A percentile compares a stretch with the other conserved stretches of the same genome.
Conservation (phyloP, 2,888 invertebrate genomes). For the Oxytorus armatus region DNA sequence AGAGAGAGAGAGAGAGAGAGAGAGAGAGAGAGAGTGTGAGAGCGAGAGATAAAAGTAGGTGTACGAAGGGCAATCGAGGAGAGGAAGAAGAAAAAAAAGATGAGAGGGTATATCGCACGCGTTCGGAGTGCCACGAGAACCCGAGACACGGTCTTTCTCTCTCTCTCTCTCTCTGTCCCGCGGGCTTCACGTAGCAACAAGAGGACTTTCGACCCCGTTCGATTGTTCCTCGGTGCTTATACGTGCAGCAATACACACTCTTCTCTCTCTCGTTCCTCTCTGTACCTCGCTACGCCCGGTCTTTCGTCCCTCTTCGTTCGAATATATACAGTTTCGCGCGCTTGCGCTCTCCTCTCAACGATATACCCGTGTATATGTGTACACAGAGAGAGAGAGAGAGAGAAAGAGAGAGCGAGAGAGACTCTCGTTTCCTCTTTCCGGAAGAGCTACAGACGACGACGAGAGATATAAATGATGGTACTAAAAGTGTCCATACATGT, state of each 20-base stretch:
- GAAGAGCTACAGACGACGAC: constrained; percentile 33
- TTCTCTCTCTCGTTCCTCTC: constrained; percentile 37
- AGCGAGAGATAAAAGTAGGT: too few species aligned
- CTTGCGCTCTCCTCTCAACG: constrained; percentile 41
- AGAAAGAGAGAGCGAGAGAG: too few species aligned
- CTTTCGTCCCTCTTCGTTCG: constrained; percentile 47
- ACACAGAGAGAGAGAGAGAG: background rate
- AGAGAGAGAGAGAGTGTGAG: constrained; percentile 26
- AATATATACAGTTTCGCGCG: constrained; percentile 51
- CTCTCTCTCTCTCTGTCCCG: background rate
- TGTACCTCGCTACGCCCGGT: constrained; percentile 23
- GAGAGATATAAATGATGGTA: constrained; percentile 23
- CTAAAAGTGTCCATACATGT: constrained; percentile 3
- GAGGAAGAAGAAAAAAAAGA: too few species aligned
- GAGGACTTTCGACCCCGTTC: constrained; percentile 79
- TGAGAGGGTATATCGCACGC: constrained; percentile 44
- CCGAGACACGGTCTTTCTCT: background rate
- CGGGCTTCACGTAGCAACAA: constrained; percentile 75
- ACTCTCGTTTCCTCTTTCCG: constrained; percentile 31
- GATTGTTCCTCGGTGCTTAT: constrained; percentile 77
- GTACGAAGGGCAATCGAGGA: too few species aligned
- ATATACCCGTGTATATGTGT: background rate
- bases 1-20: constrained; percentile 30
- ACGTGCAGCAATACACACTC: constrained; percentile 57
- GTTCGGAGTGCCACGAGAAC: constrained; percentile 50